Conservation (phyloP, 1,140 invertebrate species). For the Helicoverpa zea region DNA sequence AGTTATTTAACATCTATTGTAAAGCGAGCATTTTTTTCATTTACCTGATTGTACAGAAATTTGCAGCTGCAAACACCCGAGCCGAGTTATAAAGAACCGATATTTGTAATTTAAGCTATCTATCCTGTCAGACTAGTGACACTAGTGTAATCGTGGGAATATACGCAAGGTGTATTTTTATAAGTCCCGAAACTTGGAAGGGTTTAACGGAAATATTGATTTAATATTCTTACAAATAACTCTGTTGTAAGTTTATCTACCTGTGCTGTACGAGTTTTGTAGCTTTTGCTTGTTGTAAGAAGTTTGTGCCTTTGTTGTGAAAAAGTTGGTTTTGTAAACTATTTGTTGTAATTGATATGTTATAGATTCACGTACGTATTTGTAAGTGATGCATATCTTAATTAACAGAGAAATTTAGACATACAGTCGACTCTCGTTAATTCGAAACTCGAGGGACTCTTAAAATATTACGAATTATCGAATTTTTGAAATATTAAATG, state of each 20-base stretch:
- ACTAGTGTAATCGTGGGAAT: constrained; percentile 62
- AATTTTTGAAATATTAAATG: too few relatives aligned
- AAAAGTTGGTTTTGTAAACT: too few relatives aligned
- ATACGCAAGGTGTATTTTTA: constrained; percentile 60
- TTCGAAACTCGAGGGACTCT: too few relatives aligned
- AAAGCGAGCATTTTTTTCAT: constrained; percentile 11
- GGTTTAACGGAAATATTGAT: constrained; percentile 46
- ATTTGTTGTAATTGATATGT: too few relatives aligned
- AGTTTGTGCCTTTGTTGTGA: too few relatives aligned
- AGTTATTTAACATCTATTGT: not conserved
- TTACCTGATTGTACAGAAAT: constrained; percentile 47
- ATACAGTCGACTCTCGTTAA: too few relatives aligned
- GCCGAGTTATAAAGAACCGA: constrained; percentile 27
- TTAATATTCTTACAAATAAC: constrained; percentile 40
- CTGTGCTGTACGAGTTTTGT: not conserved
- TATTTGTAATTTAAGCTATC: constrained; percentile 62
- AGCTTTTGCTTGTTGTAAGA: not conserved
- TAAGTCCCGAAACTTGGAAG: constrained; percentile 16
- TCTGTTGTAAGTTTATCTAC: not conserved
- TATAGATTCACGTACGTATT: too few relatives aligned
- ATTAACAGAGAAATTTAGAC: too few relatives aligned
- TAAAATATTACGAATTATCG: too few relatives aligned
- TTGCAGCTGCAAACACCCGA: constrained; percentile 60
- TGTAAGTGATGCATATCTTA: too few relatives aligned
- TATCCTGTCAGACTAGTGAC: constrained; percentile 13